Evolutionary conservation across 2,888 invertebrate genomes (phyloP).

Genomic region (Nudaria mundana): DNA sequence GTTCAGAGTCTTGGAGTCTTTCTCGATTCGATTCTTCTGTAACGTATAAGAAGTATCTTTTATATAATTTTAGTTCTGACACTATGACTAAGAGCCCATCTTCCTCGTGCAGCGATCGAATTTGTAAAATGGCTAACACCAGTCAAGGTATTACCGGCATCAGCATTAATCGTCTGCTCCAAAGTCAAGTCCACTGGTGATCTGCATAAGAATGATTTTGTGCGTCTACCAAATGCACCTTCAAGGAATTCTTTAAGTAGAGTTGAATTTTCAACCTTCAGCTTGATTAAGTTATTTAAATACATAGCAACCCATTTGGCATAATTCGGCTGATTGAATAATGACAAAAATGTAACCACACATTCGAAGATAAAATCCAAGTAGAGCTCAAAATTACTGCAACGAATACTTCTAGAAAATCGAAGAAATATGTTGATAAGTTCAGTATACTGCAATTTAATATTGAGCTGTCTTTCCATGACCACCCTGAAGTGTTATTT

Average conservation of each 20-base stretch:
- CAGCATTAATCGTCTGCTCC: conserved; percentile 20
- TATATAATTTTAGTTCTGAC: conserved; percentile 6
- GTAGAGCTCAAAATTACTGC: conserved; percentile 29
- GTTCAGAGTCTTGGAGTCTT: conserved; percentile 1
- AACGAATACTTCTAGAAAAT: conserved; percentile 25
- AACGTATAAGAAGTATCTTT: conserved; percentile 5
- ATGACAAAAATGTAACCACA: conserved; percentile 17
- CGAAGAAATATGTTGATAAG: conserved; percentile 14
- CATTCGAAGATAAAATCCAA: conserved; percentile 16
- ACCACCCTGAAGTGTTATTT: conserved; percentile 15
- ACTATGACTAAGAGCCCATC: conserved; percentile 12
- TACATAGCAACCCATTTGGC: conserved; percentile 4
- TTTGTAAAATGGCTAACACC: conserved; percentile 12
- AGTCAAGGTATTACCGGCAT: conserved; percentile 13
- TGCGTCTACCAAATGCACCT: conserved; percentile 17
- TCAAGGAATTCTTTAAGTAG: conserved; percentile 7
- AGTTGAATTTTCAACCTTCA: conserved; percentile 9
- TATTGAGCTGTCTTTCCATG: conserved; percentile 27
- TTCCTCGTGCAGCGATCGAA: conserved; percentile 14
- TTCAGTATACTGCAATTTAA: conserved; percentile 20
- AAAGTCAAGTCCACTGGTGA: conserved; percentile 17
- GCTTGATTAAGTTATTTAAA: conserved; percentile 4
- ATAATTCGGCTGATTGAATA: conserved; percentile 10
- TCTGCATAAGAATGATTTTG: conserved; percentile 12
- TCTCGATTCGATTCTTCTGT: conserved; percentile 2